These are phyloP conservation scores for Xestia c-nigrum DNA, from an alignment of 2,888 invertebrate species.

Conservation along the genomic window DNA sequence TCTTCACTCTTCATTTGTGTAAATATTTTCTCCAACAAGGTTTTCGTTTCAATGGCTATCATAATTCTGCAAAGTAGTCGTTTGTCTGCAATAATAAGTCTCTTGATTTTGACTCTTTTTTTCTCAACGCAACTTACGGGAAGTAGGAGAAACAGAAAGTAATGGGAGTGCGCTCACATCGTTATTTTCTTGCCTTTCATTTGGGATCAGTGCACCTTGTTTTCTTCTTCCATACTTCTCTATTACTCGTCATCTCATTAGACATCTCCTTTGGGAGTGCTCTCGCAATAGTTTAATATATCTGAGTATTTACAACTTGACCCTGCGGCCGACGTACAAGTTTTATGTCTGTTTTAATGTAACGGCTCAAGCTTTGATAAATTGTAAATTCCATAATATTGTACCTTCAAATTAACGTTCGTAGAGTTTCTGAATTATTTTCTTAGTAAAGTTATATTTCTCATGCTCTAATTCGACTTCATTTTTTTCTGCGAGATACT, in stretches of 20 bases:
- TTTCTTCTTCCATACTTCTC: too few relatives aligned
- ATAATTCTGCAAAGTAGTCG: conserved; percentile 23
- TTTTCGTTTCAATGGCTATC: conserved; percentile 31
- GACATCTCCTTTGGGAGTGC: too few relatives aligned
- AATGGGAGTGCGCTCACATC: background rate
- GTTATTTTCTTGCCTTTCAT: too few relatives aligned
- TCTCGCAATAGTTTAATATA: conserved; percentile 54
- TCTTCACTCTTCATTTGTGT: conserved; percentile 2
- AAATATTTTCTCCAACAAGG: background rate
- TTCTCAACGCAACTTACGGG: conserved; percentile 70
- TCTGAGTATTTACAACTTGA: conserved; percentile 20
- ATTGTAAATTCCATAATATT: background rate
- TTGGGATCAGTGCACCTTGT: too few relatives aligned
- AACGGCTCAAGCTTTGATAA: background rate
- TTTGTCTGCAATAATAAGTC: conserved; percentile 54
- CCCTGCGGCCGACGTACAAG: background rate
- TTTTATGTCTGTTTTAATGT: background rate
- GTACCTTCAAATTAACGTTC: background rate
- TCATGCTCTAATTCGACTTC: background rate
- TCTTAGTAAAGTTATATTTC: background rate
- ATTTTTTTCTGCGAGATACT: too few relatives aligned
- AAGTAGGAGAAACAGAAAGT: conserved; percentile 59
- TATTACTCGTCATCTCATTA: too few relatives aligned
- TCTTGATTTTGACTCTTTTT: conserved; percentile 71
- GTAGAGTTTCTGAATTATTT: background rate